Conservation (phyloP, 2,888 invertebrate species). For the Antitype chi region DNA sequence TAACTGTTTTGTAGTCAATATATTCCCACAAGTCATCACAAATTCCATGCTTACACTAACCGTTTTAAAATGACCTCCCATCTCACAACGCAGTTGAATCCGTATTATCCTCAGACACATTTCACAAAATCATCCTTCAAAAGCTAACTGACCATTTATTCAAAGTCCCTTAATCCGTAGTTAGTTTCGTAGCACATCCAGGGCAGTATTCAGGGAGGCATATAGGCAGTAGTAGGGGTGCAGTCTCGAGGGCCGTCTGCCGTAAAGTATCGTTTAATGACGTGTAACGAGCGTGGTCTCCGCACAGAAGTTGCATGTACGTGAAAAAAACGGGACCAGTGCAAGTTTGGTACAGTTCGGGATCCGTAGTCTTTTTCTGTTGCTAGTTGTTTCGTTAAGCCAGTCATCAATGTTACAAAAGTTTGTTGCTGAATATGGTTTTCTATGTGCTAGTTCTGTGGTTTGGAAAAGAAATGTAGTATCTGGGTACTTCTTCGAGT, state of each 20-base stretch:
- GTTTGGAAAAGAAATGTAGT: too few species aligned
- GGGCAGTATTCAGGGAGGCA: constrained; percentile 72
- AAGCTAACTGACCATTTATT: constrained; percentile 52
- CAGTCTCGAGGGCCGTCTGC: constrained; percentile 90
- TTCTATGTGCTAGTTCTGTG: background rate
- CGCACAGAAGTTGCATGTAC: constrained; percentile 80
- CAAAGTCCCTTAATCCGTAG: constrained; percentile 51
- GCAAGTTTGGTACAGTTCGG: constrained; percentile 48
- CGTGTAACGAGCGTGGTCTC: constrained; percentile 89
- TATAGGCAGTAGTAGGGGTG: constrained; percentile 74
- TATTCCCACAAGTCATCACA: background rate
- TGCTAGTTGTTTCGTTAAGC: background rate
- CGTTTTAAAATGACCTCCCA: background rate
- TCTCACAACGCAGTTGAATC: background rate
- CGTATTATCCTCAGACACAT: background rate
- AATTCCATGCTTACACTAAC: background rate
- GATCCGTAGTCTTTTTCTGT: constrained; percentile 55
- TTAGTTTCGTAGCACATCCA: constrained; percentile 74
- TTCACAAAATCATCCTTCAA: constrained; percentile 32
- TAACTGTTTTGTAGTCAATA: background rate
- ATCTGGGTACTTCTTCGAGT: too few species aligned
- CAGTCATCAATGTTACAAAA: constrained; percentile 6
- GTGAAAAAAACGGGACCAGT: constrained; percentile 72
- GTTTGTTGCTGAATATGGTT: background rate
- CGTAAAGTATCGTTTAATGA: constrained; percentile 91